These are phyloP conservation scores for Holothuria leucospilota DNA, from an alignment of 53 echinoderm and acorn worm genomes.

Conservation along the genomic window DNA sequence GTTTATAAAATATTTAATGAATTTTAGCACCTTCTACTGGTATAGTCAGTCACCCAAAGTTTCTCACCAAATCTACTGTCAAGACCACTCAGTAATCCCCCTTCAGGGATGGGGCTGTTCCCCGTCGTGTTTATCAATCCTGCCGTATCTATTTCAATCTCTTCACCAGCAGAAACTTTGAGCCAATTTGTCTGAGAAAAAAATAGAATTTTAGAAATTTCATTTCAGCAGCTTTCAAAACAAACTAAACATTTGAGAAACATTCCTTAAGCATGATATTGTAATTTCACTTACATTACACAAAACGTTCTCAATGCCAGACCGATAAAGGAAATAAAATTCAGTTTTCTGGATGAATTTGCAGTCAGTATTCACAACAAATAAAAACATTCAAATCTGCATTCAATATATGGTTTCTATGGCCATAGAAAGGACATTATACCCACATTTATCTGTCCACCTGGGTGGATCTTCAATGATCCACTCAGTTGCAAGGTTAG, in stretches of 20 bases:
- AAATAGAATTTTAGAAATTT: neutral
- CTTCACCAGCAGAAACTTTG: conserved; percentile 63
- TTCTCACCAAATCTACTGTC: conserved; percentile 25
- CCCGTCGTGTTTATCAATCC: conserved; percentile 78
- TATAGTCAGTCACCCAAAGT: neutral
- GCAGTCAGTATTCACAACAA: too few species aligned
- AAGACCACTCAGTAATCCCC: conserved; percentile 25
- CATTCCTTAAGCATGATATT: neutral
- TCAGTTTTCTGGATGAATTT: too few species aligned
- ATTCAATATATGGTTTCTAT: too few species aligned
- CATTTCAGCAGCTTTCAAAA: neutral
- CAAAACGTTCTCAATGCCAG: too few species aligned
- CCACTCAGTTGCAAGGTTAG: conserved; percentile 66
- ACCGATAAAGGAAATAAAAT: too few species aligned
- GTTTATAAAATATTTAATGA: neutral
- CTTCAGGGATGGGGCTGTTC: conserved; percentile 61
- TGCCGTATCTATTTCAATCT: conserved; percentile 80
- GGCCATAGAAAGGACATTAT: too few species aligned
- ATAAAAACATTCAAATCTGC: too few species aligned
- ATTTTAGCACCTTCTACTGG: too few species aligned
- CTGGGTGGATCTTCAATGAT: conserved; percentile 78
- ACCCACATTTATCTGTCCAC: conserved; percentile 74
- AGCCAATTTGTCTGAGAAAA: conserved; percentile 79
- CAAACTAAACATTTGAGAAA: neutral
- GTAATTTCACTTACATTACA: too few species aligned